Evolutionary conservation across 2,888 invertebrate genomes (phyloP), one percentile per base, ranked within the genome.

Genomic region (Smittia aterrima): DNA sequence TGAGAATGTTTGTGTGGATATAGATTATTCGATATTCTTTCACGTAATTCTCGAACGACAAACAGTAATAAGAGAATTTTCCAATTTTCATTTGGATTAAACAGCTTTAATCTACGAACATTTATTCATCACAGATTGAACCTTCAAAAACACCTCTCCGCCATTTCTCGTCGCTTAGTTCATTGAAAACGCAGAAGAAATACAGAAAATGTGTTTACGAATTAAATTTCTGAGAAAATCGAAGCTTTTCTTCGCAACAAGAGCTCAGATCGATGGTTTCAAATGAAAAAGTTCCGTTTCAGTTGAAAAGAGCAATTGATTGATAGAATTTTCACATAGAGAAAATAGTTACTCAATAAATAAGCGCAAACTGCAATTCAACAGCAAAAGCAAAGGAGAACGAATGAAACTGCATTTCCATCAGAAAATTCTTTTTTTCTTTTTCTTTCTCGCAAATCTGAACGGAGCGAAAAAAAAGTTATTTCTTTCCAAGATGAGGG

Each of bases 291-390:
- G 58, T 64, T 64, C 25, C 24, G 6, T 64, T n/a, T 3, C n/a
- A 3, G 25, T 16, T 64, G 13, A 27, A 64, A 64, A 16, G 64
- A 64, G 64, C 25, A 25, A 7, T 27, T 64, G 64, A 64, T 64
- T 64, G 64, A 64, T 64, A 64, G 64, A 64, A 64, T 4, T 64
- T 64, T 27, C 58, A 58, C 22, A 58, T 3, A 64, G 7, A 64
- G 7, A 27, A 64, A 64, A 27, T 27, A 64, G 64, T 64, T 64
- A 22, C 25, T 64, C 27, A 64, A 27, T 27, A 64, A 58, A 47
- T 47, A 47, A n/a, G n/a, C 47, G 11, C 11, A 2, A 47, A n/a
- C 18, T 22, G 58, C 58, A 58, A 58, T 58, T 58, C 20, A 58
- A 58, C 22, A 3, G 1, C 3, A 22, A 58, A 22, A 22, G 18